Base-by-base conservation (phyloP, 2,888 invertebrate species). In the Nudaria mundana region DNA sequence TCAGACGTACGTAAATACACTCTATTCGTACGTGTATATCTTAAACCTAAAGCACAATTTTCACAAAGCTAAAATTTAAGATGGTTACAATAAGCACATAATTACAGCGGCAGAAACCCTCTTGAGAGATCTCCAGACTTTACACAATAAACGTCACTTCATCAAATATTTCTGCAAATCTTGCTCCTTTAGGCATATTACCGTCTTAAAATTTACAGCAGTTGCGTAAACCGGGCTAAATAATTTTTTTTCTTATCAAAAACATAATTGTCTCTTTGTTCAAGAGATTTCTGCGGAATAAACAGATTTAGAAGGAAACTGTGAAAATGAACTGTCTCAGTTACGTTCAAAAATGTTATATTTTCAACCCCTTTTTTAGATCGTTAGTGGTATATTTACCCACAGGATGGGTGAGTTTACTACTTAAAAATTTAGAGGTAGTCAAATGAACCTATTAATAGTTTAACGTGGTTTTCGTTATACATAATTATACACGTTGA, bases 191-290 rank as follows among this genome's bases (percentile, higher is more conserved):
- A 34, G 28, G 31, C 31, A 37, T 37, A 37, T 37, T 42, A 33
- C 33, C 29, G 29, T 33, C 33, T 42, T 42, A 37, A 32, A 34
- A 37, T 37, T 18, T 37, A 32, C 36, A 18, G 32, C 33, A 38
- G 40, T 39, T 40, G 36, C 42, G 31, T 13, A 48, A 55, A 42
- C 18, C 24, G 1, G 20, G 14, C 35, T 38, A 31, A 52, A 56
- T 56, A 48, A 56, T 55, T 52, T 55, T 56, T 56, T 42, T 14
- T 25, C 46, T 55, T 56, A 56, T 56, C 49, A 33, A 5, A 12
- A 11, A 10, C 13, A 49, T 52, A 49, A 56, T 52, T 49, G 49
- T 49, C 44, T 30, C 34, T 49, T 56, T 56, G 55, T 48, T 30
- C 40, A 32, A 31, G 28, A 20, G 10, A 30, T 42, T 52, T 14